A percentile compares a stretch with the other conserved stretches of the same genome.
These are phyloP conservation scores for Pterocles gutturalis DNA, from an alignment of 2,113 vertebrate species.

Conservation along the genomic window DNA sequence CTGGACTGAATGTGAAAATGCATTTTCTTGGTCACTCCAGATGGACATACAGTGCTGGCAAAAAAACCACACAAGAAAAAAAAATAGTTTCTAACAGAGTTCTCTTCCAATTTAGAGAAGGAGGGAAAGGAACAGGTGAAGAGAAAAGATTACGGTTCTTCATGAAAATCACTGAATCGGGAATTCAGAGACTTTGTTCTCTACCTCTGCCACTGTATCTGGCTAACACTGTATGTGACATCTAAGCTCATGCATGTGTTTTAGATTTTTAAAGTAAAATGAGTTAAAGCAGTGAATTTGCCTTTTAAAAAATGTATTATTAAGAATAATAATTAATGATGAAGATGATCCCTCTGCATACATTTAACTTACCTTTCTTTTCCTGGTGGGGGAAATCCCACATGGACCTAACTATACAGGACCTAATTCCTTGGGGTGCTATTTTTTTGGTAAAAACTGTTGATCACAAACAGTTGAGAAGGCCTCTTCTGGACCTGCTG, in stretches of 20 bases:
- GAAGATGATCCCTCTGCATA: neutral
- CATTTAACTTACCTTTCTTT: neutral
- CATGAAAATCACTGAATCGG: neutral
- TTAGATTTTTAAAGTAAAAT: slow-evolving; percentile 38
- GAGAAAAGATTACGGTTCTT: neutral
- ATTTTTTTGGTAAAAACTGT: neutral
- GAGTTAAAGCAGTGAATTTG: slow-evolving; percentile 26
- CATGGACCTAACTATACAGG: neutral
- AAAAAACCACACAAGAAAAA: neutral
- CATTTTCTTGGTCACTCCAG: slow-evolving; percentile 31
- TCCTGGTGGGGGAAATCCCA: neutral
- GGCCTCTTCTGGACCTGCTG: neutral
- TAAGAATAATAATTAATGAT: neutral
- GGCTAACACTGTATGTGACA: slow-evolving; percentile 45
- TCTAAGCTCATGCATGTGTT: slow-evolving; percentile 11
- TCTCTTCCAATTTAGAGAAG: neutral
- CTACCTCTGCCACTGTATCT: neutral
- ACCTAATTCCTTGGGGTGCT: neutral
- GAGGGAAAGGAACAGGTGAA: neutral
- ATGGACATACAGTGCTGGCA: slow-evolving; percentile 44
- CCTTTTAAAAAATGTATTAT: neutral
- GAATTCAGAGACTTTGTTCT: neutral
- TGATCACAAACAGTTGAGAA: neutral
- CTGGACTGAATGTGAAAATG: neutral
- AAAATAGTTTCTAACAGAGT: neutral